Evolutionary conservation across 2,888 invertebrate species (phyloP).

Genomic region (Drosophila kambysellisi): DNA sequence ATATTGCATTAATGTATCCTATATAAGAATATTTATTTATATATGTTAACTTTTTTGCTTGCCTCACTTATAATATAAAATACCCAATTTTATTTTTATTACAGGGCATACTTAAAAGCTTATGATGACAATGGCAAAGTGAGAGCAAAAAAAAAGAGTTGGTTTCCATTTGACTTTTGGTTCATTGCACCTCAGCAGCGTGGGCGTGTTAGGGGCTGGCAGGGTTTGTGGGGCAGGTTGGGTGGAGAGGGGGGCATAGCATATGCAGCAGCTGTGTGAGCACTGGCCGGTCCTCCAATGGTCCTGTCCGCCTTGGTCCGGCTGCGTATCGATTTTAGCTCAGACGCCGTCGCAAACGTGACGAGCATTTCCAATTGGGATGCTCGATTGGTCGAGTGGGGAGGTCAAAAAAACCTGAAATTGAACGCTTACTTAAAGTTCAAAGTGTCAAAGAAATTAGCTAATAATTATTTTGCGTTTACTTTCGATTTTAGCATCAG

Average conservation of each 20-base stretch:
- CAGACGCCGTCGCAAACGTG: constrained; percentile 72
- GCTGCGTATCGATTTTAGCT: constrained; percentile 67
- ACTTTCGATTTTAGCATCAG: constrained; percentile 17
- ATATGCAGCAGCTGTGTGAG: constrained; percentile 47
- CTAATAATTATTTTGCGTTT: constrained; percentile 57
- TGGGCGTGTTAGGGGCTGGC: neutral
- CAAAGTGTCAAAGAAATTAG: constrained; percentile 68
- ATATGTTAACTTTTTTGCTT: neutral
- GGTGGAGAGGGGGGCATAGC: neutral
- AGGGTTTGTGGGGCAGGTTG: neutral
- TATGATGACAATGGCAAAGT: constrained; percentile 20
- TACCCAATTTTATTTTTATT: neutral
- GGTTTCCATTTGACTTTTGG: constrained; percentile 19
- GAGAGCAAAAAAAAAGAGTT: constrained; percentile 44
- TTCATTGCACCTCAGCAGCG: constrained; percentile 50
- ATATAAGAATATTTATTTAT: neutral
- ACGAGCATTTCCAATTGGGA: constrained; percentile 61
- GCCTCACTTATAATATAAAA: neutral
- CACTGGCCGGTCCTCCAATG: constrained; percentile 18
- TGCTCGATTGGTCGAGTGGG: constrained; percentile 2
- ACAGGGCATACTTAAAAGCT: constrained; percentile 12
- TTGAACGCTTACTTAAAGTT: constrained; percentile 37
- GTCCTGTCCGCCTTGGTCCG: constrained; percentile 25
- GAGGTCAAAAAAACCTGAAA: constrained; percentile 1
- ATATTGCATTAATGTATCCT: too few species aligned